A percentile compares a stretch with the other conserved stretches of the same genome.
These are phyloP conservation scores for Drosophila cognata DNA, from an alignment of 2,888 invertebrate genomes.

Conservation along the genomic window DNA sequence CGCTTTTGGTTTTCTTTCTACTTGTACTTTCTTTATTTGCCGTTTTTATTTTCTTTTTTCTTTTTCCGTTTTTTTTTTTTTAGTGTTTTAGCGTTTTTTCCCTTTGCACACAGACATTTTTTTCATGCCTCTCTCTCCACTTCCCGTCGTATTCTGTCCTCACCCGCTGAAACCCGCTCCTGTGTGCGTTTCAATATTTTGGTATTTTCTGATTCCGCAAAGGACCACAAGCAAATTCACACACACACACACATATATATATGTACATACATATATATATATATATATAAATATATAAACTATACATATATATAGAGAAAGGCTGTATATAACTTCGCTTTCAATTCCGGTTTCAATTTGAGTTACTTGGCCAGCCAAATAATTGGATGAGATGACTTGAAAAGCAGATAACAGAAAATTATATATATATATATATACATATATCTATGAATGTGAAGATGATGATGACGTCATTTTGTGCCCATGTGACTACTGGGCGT, in stretches of 20 bases:
- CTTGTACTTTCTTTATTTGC: constrained; percentile 43
- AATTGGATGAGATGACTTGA: constrained; percentile 62
- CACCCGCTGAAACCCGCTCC: constrained; percentile 3
- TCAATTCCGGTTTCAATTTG: constrained; percentile 60
- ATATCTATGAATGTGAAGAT: constrained; percentile 19
- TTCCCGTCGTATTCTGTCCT: constrained; percentile 14
- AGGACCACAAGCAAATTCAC: constrained; percentile 17
- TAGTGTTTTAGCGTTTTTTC: constrained; percentile 47
- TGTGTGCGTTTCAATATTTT: constrained; percentile 51
- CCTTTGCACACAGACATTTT: constrained; percentile 38
- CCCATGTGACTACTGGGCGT: background rate
- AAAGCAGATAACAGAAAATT: constrained; percentile 41
- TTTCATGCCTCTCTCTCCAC: constrained; percentile 48
- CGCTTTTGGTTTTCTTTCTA: constrained; percentile 55
- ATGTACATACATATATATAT: background rate
- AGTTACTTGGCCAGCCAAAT: constrained; percentile 66
- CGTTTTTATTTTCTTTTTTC: background rate
- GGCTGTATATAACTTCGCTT: constrained; percentile 35
- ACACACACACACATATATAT: background rate
- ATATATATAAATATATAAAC: background rate
- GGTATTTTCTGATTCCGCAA: constrained; percentile 60
- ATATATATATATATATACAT: background rate
- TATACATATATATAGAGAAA: background rate
- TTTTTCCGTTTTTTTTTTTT: constrained; percentile 3
- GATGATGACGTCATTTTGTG: constrained; percentile 45